Conservation (phyloP, 2,888 invertebrate genomes). For the Tipula lateralis region DNA sequence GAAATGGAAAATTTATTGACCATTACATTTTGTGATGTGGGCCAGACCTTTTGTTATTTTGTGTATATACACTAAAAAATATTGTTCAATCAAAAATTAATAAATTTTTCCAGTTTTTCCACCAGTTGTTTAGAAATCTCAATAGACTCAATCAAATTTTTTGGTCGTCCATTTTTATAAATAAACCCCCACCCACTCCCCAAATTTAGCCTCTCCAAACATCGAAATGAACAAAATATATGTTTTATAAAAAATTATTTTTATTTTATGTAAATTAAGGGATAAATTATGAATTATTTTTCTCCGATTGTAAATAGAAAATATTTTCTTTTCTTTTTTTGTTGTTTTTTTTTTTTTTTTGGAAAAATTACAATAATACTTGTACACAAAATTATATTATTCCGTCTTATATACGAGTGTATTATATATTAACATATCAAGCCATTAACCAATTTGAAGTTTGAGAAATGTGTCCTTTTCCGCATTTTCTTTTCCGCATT, state of each 20-base stretch:
- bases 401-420: neutral
- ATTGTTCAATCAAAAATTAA: slow-evolving; percentile 11
- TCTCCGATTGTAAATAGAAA: slow-evolving; percentile 2
- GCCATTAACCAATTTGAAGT: neutral
- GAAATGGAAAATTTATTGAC: slow-evolving; percentile 13
- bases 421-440: slow-evolving; percentile 7
- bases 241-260: neutral
- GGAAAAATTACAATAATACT: neutral
- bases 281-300: slow-evolving; percentile 11
- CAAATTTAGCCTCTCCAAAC: neutral
- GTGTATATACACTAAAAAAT: neutral
- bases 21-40: slow-evolving; percentile 14
- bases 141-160: neutral
- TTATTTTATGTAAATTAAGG: slow-evolving; percentile 11
- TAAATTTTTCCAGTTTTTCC: neutral
- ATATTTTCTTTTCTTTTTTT: neutral
- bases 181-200: neutral
- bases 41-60: neutral
- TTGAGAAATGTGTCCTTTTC: neutral
- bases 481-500: neutral
- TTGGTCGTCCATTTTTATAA: neutral
- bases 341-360: neutral
- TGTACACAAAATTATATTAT: neutral
- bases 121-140: slow-evolving; percentile 11
- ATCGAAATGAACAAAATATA: neutral